phyloP scores from a whole-genome alignment of 2,113 vertebrate species.

The Hydropotes inermis region DNA sequence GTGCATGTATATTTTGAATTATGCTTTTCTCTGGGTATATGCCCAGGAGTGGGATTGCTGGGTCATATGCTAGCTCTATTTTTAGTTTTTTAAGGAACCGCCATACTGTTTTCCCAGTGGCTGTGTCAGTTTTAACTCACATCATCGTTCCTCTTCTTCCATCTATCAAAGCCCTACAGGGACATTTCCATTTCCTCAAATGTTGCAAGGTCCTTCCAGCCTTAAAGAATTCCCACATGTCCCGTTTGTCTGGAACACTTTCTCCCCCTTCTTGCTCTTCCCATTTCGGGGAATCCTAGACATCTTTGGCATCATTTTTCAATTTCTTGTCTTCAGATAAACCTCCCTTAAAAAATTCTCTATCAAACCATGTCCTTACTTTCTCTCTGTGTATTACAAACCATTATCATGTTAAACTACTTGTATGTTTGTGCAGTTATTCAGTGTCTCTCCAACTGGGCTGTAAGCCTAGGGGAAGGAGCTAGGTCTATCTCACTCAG shows the following conservation, averaged over 20 bases:
- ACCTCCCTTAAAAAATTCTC: neutral
- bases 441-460: neutral
- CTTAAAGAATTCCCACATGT: neutral
- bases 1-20: rapidly evolving
- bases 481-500: neutral
- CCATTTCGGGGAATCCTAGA: neutral
- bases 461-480: neutral
- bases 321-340: neutral
- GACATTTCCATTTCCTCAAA: neutral
- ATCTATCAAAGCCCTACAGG: neutral
- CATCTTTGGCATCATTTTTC: neutral
- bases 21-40: neutral
- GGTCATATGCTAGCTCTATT: rapidly evolving
- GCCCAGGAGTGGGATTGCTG: neutral
- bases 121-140: neutral
- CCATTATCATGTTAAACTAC: neutral
- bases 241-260: neutral
- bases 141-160: rapidly evolving
- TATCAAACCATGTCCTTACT: neutral
- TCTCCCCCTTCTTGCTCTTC: neutral
- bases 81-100: rapidly evolving
- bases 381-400: neutral
- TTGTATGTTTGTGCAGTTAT: neutral
- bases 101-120: neutral
- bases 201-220: neutral